Percentiles rank a stretch among this genome's conserved stretches.
Conservation (phyloP, 2,888 invertebrate species). For the Acanthoscelides obtectus region DNA sequence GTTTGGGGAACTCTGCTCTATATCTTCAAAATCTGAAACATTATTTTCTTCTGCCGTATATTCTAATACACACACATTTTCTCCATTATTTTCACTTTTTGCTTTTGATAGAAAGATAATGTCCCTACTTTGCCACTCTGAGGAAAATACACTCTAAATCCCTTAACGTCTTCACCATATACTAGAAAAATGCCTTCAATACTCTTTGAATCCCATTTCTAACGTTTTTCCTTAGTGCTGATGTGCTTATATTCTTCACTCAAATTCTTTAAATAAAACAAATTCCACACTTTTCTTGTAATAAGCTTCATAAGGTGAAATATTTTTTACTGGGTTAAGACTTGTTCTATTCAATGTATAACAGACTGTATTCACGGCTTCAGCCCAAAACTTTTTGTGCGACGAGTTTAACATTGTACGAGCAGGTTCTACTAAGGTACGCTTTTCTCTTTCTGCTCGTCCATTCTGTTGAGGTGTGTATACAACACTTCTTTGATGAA, state of each 20-base stretch:
- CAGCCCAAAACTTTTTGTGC: neutral
- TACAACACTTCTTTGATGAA: slow-evolving; percentile 30
- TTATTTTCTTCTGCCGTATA: no score
- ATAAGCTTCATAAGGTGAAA: neutral
- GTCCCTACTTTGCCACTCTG: no score
- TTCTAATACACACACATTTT: no score
- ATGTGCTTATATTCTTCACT: neutral
- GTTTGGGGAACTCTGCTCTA: no score
- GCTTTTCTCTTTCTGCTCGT: slow-evolving; percentile 31
- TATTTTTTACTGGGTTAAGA: neutral
- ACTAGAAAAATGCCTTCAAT: neutral
- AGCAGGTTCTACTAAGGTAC: slow-evolving; percentile 22
- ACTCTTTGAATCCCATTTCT: neutral
- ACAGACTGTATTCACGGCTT: neutral
- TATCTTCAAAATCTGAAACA: no score
- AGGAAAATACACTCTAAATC: neutral
- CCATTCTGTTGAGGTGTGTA: slow-evolving; percentile 37
- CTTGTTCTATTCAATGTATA: neutral
- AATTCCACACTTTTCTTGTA: neutral
- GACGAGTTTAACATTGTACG: neutral
- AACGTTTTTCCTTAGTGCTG: neutral
- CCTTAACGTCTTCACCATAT: neutral
- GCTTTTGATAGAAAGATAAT: no score
- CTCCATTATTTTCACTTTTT: no score
- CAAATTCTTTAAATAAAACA: neutral